Conservation (phyloP, 30 jellyfish, hydroid and myxozoan species). For the Aurelia coerulea region DNA sequence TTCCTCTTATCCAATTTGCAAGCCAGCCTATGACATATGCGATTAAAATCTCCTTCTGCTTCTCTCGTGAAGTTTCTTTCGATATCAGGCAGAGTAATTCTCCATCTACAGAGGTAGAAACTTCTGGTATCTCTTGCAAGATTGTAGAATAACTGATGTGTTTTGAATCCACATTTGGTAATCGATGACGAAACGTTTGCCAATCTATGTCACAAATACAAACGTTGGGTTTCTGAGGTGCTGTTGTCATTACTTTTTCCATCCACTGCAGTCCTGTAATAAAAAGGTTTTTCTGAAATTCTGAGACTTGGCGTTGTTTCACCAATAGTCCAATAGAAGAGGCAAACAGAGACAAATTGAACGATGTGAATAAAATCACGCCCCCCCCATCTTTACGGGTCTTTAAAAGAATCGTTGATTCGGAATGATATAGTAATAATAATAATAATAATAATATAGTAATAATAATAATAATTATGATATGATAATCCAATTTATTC, state of each 20-base stretch:
- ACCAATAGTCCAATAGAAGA: neutral
- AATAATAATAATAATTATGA: no score
- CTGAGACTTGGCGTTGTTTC: neutral
- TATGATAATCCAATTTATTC: no score
- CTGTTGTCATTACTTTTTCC: constrained; percentile 31
- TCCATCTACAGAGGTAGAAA: neutral
- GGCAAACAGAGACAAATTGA: neutral
- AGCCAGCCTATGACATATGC: constrained; percentile 25
- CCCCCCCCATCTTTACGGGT: no score
- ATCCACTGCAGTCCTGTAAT: constrained; percentile 43
- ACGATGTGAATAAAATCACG: no score
- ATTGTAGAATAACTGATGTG: neutral
- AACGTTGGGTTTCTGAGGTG: constrained; percentile 18
- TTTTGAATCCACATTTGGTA: neutral
- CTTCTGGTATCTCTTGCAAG: neutral
- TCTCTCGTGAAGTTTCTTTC: constrained; percentile 30
- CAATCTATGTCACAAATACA: constrained; percentile 61
- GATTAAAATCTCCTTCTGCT: constrained; percentile 13
- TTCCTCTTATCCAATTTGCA: constrained; percentile 58
- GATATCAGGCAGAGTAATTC: neutral
- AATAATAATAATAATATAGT: no score
- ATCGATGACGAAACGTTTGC: constrained; percentile 17
- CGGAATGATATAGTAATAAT: no score
- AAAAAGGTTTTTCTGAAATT: neutral
- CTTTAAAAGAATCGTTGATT: no score